These are phyloP conservation scores for Istiophorus platypterus DNA, from an alignment of 2,113 vertebrate species.

Conservation along the genomic window DNA sequence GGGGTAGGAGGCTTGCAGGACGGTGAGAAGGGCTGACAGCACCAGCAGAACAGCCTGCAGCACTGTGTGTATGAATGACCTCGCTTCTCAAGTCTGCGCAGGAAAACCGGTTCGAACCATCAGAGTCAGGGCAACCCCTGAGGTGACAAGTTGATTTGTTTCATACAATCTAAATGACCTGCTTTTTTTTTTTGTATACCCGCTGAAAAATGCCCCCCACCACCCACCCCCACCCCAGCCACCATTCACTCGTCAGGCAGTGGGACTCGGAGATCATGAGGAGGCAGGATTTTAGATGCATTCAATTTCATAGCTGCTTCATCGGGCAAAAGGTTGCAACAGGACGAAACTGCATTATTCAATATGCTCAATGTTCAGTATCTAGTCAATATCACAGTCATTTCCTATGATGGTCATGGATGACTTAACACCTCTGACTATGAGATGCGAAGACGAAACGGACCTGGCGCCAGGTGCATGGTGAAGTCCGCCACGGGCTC, in stretches of 20 bases:
- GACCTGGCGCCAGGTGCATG: neutral
- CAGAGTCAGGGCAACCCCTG: slow-evolving; percentile 45
- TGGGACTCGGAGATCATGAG: neutral
- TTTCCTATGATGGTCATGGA: neutral
- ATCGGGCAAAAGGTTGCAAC: neutral
- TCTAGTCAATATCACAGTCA: slow-evolving; percentile 1
- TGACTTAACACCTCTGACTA: neutral
- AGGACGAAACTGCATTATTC: neutral
- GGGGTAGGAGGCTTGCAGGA: slow-evolving; percentile 39
- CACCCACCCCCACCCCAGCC: too few relatives aligned
- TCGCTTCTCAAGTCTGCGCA: slow-evolving; percentile 61
- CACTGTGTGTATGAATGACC: slow-evolving; percentile 56
- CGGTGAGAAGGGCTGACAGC: slow-evolving; percentile 65
- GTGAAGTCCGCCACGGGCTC: neutral
- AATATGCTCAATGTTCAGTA: neutral
- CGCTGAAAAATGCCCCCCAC: slow-evolving; percentile 3
- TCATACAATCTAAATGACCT: slow-evolving; percentile 63
- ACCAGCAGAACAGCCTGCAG: slow-evolving; percentile 66
- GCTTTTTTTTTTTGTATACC: slow-evolving; percentile 18
- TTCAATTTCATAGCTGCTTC: slow-evolving; percentile 1
- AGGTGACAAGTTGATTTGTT: slow-evolving; percentile 74
- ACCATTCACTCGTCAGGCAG: neutral
- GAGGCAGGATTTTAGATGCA: neutral
- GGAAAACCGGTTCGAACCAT: slow-evolving; percentile 58
- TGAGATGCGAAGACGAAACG: neutral